Base-by-base conservation (phyloP, 2,888 invertebrate species). In the Protodeltote pygarga region DNA sequence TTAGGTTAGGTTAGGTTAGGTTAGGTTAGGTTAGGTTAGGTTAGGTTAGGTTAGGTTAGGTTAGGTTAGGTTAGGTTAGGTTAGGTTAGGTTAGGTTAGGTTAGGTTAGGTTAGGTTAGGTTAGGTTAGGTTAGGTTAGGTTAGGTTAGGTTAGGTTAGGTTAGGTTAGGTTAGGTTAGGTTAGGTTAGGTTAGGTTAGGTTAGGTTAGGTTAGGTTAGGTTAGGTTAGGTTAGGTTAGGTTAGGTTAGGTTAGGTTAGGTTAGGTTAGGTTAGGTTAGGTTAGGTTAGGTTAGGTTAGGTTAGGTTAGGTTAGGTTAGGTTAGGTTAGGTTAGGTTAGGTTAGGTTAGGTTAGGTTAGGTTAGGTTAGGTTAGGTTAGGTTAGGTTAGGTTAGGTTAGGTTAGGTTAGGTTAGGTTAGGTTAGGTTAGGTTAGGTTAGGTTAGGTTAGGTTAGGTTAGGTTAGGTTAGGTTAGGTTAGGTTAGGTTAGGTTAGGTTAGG, bases 401-500 rank as follows among this genome's bases (percentile, higher is more conserved):
- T 13, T 15, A n/a, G 29, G 29, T 15, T 29, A 13, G 29, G 8
- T 29, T 10, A 15, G 29, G 29, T 15, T 15, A 15, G 14, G 14
- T 15, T 29, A n/a, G 14, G 5, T 29, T 17, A 17, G 17, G 14
- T 10, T 15, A 15, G 14, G 29, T 15, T 29, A 15, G 29, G 8
- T 29, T 17, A 17, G 25, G 17, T 27, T 17, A 28, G 29, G 15
- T 29, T 15, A 3, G 15, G 29, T 15, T 29, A 29, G 29, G 29
- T 29, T 29, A 29, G 29, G 29, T 29, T 29, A 29, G 29, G 29
- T 29, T 29, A 37, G 37, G 37, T 37, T 37, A 37, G 37, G 37
- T 37, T 37, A 37, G 37, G 37, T 37, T 41, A 41, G 17, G 17
- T 17, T 17, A 17, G 17, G 17, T 17, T 17, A 17, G 17, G 17